Conservation (phyloP, 2,797 vertebrate genomes). For the Anas georgica region DNA sequence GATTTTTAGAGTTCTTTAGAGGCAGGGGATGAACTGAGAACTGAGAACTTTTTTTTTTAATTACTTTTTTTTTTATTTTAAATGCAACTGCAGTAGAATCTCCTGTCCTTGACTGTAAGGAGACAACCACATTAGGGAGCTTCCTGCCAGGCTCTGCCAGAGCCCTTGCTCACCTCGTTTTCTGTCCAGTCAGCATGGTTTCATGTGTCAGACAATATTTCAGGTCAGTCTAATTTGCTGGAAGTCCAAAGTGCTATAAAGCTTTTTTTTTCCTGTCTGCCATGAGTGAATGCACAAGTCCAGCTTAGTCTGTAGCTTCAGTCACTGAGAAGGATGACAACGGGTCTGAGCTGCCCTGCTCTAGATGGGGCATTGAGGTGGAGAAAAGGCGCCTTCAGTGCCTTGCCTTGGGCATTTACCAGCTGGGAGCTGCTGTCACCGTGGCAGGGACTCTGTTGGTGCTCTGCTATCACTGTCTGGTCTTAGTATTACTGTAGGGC, state of each 20-base stretch:
- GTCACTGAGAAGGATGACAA: not conserved
- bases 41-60: not conserved
- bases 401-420: not conserved
- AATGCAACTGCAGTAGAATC: not conserved
- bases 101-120: not conserved
- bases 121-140: not conserved
- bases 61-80: not conserved
- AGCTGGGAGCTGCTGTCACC: not conserved
- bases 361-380: not conserved
- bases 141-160: not conserved
- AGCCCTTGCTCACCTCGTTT: not conserved
- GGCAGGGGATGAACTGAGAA: not conserved
- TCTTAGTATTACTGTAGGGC: not conserved
- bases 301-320: not conserved
- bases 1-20: not conserved
- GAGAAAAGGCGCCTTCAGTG: not conserved
- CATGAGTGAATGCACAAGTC: not conserved
- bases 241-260: not conserved
- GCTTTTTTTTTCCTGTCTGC: not conserved
- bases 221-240: not conserved
- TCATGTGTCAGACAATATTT: not conserved
- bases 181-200: not conserved
- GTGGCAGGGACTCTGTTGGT: not conserved
- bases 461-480: not conserved
- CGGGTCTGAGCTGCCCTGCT: not conserved